A percentile compares a stretch with the other conserved stretches of the same genome.
Conservation (phyloP, 2,797 vertebrate species). For the Natrix natrix region DNA sequence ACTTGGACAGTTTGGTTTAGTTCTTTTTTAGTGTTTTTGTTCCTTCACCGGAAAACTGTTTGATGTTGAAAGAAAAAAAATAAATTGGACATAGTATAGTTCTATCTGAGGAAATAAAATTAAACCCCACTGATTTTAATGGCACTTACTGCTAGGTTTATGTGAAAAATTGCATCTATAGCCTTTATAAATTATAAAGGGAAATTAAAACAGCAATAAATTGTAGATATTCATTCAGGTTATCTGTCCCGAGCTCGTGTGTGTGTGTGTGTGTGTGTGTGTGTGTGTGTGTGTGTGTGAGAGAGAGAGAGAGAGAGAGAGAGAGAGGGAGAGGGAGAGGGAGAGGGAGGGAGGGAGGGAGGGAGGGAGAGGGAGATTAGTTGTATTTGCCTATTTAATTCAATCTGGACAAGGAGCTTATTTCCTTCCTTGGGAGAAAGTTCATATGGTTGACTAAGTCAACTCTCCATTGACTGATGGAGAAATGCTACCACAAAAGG, state of each 20-base stretch:
- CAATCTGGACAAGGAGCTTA: background rate
- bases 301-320: too few species aligned
- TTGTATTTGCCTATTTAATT: background rate
- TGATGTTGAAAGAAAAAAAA: background rate
- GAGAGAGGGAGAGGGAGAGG: too few species aligned
- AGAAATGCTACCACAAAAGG: background rate
- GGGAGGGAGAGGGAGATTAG: too few species aligned
- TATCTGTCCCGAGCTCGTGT: background rate
- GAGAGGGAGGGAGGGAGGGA: too few species aligned
- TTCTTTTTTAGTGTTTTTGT: background rate
- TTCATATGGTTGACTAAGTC: background rate
- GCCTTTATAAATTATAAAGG: conserved; percentile 17
- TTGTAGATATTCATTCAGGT: background rate
- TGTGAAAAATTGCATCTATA: background rate
- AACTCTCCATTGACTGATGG: background rate
- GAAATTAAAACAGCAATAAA: background rate
- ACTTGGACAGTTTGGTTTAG: conserved; percentile 9
- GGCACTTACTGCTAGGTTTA: background rate
- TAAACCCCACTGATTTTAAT: background rate
- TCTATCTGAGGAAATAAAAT: background rate
- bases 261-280: too few species aligned
- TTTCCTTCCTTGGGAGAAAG: background rate
- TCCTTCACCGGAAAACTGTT: background rate
- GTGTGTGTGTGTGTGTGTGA: too few species aligned
- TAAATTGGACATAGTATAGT: background rate